Evolutionary conservation across 1,140 invertebrate genomes (phyloP).

Genomic region (Drosophila sulfurigaster): DNA sequence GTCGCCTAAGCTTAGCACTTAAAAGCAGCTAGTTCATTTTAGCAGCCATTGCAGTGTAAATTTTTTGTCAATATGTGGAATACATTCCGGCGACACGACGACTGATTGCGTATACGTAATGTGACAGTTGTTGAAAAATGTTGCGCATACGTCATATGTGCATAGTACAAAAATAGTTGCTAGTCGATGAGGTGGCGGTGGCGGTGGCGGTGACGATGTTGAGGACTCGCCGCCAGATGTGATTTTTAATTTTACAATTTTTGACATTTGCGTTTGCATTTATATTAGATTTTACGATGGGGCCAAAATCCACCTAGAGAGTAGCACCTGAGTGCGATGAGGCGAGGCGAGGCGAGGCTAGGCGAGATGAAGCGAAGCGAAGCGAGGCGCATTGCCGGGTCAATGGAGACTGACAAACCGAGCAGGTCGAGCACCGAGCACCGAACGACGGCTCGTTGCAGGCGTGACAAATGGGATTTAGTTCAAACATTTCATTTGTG

Average conservation of each 20-base stretch:
- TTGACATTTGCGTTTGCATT: constrained; percentile 82
- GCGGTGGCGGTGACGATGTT: too few species aligned
- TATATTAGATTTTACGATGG: constrained; percentile 78
- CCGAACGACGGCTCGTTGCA: constrained; percentile 50
- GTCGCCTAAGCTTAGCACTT: not conserved
- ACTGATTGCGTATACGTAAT: constrained; percentile 80
- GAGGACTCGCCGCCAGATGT: constrained; percentile 38
- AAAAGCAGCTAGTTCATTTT: constrained; percentile 23
- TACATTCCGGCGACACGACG: constrained; percentile 43
- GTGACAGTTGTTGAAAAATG: constrained; percentile 72
- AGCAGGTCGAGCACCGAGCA: constrained; percentile 41
- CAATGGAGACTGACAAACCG: constrained; percentile 59
- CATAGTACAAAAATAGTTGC: constrained; percentile 53
- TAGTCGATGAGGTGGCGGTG: not conserved
- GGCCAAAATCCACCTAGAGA: constrained; percentile 17
- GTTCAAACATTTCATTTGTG: constrained; percentile 28
- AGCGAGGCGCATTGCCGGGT: constrained; percentile 28
- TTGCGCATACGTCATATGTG: constrained; percentile 67
- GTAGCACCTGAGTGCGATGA: not conserved
- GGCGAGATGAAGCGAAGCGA: too few species aligned
- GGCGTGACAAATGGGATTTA: constrained; percentile 75
- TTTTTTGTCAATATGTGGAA: constrained; percentile 61
- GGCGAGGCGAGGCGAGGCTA: not conserved
- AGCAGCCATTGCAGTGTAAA: constrained; percentile 32
- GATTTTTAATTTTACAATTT: constrained; percentile 83